Base-by-base conservation (phyloP, 2,888 invertebrate genomes). In the Trachelus stipa region DNA sequence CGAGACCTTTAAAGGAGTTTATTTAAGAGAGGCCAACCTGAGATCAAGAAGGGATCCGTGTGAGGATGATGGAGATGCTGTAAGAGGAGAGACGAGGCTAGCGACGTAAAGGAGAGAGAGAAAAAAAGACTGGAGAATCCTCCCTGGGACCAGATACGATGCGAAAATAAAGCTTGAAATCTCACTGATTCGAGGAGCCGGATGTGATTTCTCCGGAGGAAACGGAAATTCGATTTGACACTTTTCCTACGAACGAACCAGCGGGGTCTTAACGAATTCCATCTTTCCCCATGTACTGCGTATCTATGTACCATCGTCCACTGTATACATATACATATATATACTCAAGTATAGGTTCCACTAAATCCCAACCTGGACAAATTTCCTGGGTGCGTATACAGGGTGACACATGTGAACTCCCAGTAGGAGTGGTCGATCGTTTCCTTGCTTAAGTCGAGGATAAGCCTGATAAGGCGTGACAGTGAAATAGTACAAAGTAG, bases 221-320 rank as follows among this genome's bases (percentile, higher is more conserved):
- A 74, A 76, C 56, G 82, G 80, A 85, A 86, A 88, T 88, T 88
- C 84, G 85, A 88, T 88, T 87, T 86, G 84, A 85, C 84, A 83
- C 79, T 79, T 78, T 74, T 33, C 79, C 69, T 79, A 37, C 75
- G 76, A 77, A 79, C 75, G 79, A 37, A 79, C 78, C 79, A 77
- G 77, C 77, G 78, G 76, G 76, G 73, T 75, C 73, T 81, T 85
- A 83, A 87, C 83, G 82, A 86, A 85, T 85, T 84, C 80, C 82
- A 40, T 74, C n/a, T 74, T 37, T 37, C 56, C 56, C 56, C 56
- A 23, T 56, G 15, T 23, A 56, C 56, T 56, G 23, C 56, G 56
- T 23, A 23, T 56, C 56, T 23, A 56, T 23, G 23, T 56, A 23
- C 23, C 56, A 23, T 15, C 15, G 40, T 40, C 15, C 15, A 6